phyloP scores from a whole-genome alignment of 2,113 vertebrate species.

The Seriola rivoliana region DNA sequence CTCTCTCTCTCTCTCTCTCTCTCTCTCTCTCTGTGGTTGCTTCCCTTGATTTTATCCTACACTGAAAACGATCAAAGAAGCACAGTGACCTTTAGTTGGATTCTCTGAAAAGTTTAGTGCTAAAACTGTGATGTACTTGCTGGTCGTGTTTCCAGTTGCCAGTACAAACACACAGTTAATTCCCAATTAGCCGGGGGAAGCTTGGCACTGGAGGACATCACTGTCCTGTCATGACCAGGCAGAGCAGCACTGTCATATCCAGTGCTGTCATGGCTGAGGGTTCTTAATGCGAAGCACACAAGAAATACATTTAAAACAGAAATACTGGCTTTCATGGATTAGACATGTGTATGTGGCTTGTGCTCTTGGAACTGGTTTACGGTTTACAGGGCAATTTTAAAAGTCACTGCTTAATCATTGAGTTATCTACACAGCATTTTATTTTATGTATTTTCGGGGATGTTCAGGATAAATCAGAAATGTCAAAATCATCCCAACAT shows the following conservation, averaged over 20 bases:
- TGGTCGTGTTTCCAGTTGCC: slow-evolving; percentile 37
- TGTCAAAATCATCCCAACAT: background rate
- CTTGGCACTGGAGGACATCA: slow-evolving; percentile 27
- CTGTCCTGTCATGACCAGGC: slow-evolving; percentile 7
- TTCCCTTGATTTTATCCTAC: slow-evolving; percentile 29
- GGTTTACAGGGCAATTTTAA: background rate
- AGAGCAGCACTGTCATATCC: slow-evolving; percentile 8
- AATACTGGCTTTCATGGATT: background rate
- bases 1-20: slow-evolving; percentile 19
- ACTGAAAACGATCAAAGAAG: slow-evolving; percentile 23
- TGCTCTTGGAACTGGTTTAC: background rate
- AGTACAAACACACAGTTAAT: slow-evolving; percentile 68
- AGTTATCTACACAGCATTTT: background rate
- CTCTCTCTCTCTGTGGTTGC: slow-evolving; percentile 15
- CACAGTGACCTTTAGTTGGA: slow-evolving; percentile 65
- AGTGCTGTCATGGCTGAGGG: background rate
- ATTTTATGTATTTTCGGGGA: background rate
- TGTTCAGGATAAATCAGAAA: background rate
- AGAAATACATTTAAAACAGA: background rate
- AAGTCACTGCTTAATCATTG: background rate
- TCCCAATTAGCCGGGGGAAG: slow-evolving; percentile 52
- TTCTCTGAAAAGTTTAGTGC: slow-evolving; percentile 59
- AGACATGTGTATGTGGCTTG: background rate
- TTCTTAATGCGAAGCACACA: background rate
- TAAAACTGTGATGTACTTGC: slow-evolving; percentile 31